phyloP scores from a whole-genome alignment of 2,113 vertebrate species.

The Rhea pennata region DNA sequence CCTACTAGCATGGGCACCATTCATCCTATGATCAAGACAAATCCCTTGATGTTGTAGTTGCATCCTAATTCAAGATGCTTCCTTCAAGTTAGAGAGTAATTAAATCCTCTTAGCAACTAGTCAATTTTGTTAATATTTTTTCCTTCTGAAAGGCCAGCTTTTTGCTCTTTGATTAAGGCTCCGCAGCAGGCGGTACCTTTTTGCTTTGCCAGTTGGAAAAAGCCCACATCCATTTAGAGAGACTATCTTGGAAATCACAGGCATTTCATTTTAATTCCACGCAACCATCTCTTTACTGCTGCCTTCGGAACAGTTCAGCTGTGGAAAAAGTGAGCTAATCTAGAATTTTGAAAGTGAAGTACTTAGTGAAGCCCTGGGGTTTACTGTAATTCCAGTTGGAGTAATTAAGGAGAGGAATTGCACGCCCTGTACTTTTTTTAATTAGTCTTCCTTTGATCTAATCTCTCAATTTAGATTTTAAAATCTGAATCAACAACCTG shows the following conservation, averaged over 20 bases:
- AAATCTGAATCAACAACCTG: slow-evolving; percentile 48
- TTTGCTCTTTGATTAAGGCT: slow-evolving; percentile 3
- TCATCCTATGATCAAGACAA: neutral
- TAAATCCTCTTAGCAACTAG: slow-evolving; percentile 18
- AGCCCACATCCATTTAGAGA: slow-evolving; percentile 5
- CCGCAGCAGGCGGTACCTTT: slow-evolving; percentile 40
- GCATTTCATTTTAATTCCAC: slow-evolving; percentile 54
- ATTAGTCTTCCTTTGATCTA: slow-evolving; percentile 65
- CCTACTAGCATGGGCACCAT: neutral
- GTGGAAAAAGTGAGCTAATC: slow-evolving; percentile 67
- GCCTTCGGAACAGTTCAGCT: slow-evolving; percentile 38
- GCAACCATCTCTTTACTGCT: slow-evolving; percentile 2
- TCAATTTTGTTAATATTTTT: slow-evolving; percentile 2
- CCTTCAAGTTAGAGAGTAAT: neutral
- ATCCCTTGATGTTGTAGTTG: neutral
- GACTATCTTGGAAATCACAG: slow-evolving; percentile 3
- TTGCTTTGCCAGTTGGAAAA: slow-evolving; percentile 53
- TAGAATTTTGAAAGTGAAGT: slow-evolving; percentile 46
- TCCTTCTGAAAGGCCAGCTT: neutral
- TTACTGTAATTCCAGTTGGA: slow-evolving; percentile 16
- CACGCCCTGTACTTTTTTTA: slow-evolving; percentile 57
- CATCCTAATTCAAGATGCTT: neutral
- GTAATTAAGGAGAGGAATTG: slow-evolving; percentile 64
- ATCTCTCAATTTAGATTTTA: slow-evolving; percentile 43
- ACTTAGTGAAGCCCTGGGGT: slow-evolving; percentile 47